phyloP scores from a whole-genome alignment of 2,888 invertebrate species.

The Morinoia aosen region DNA sequence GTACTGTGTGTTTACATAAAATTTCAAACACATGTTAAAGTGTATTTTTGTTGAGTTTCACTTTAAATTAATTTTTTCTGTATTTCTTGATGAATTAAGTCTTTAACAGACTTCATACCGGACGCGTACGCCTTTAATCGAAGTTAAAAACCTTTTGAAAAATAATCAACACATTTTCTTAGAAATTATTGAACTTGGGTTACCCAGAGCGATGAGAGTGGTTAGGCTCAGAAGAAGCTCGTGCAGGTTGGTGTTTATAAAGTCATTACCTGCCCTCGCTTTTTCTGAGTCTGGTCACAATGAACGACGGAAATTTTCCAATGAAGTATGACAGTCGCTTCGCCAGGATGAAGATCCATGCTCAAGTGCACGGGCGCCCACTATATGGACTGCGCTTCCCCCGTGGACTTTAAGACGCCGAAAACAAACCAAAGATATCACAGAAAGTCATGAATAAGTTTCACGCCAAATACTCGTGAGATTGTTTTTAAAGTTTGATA shows the following conservation, averaged over 20 bases:
- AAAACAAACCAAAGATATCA: too few relatives aligned
- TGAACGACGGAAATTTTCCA: not conserved
- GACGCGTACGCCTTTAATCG: not conserved
- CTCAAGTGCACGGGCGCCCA: not conserved
- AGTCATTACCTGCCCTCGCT: constrained; percentile 37
- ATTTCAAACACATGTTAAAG: too few relatives aligned
- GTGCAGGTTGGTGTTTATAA: not conserved
- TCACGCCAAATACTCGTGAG: too few relatives aligned
- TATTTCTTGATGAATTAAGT: not conserved
- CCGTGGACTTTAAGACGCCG: not conserved
- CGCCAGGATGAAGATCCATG: not conserved
- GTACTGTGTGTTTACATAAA: too few relatives aligned
- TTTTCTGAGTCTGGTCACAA: not conserved
- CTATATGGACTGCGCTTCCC: not conserved
- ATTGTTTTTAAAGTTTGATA: too few relatives aligned
- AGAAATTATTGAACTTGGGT: not conserved
- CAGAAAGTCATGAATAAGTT: not conserved
- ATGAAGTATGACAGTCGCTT: not conserved
- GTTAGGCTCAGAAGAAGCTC: constrained; percentile 1
- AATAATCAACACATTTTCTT: not conserved
- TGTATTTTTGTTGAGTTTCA: too few relatives aligned
- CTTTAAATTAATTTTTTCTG: too few relatives aligned
- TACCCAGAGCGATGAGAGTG: not conserved
- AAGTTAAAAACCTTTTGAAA: not conserved
- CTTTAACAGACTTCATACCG: not conserved